phyloP scores from a whole-genome alignment of 2,888 invertebrate genomes.

The Gordius sp. region DNA sequence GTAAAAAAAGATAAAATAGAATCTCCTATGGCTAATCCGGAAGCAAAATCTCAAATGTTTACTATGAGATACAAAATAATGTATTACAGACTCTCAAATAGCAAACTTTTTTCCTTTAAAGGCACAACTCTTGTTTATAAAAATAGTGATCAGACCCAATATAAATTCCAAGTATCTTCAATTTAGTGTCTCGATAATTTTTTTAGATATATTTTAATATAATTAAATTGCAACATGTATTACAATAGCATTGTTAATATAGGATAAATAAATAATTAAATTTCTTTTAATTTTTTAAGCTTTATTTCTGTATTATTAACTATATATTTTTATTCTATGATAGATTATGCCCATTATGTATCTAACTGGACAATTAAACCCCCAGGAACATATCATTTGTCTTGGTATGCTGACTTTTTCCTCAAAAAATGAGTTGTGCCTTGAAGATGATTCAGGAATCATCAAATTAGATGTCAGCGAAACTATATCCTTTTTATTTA shows the following conservation, averaged over 20 bases:
- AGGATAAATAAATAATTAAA: too few relatives aligned
- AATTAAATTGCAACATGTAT: too few relatives aligned
- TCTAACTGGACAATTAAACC: neutral
- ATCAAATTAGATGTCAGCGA: neutral
- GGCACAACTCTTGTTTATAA: too few relatives aligned
- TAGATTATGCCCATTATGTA: neutral
- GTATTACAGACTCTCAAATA: neutral
- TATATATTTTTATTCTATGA: neutral
- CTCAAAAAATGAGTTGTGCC: neutral
- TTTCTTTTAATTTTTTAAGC: too few relatives aligned
- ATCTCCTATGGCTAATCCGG: neutral
- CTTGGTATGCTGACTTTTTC: neutral
- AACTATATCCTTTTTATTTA: slow-evolving; percentile 11
- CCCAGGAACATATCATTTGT: slow-evolving; percentile 10
- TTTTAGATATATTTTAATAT: neutral
- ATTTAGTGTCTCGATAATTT: neutral
- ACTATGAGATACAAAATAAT: neutral
- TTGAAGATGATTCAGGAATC: neutral
- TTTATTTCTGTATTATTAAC: too few relatives aligned
- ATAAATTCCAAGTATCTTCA: too few relatives aligned
- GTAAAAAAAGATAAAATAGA: neutral
- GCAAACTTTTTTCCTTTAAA: slow-evolving; percentile 8
- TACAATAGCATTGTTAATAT: too few relatives aligned
- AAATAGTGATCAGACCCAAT: too few relatives aligned
- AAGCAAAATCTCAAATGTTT: neutral